Evolutionary conservation across 1,140 invertebrate species (phyloP).

Genomic region (Cyrtorhinus lividipennis): DNA sequence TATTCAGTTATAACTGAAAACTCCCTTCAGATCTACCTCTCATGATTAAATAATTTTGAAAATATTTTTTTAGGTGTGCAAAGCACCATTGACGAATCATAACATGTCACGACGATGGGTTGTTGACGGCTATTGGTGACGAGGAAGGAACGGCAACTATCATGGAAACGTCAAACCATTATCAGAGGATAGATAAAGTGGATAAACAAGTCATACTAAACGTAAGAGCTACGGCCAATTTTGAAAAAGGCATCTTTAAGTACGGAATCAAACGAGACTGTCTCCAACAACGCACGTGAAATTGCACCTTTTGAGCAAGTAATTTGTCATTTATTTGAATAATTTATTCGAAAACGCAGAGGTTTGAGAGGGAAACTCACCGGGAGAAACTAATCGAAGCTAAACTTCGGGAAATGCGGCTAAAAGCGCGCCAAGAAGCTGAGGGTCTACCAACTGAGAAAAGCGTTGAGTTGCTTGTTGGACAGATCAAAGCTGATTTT

Average conservation of each 20-base stretch:
- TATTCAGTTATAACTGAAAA: no score
- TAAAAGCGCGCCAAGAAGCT: conserved; percentile 11
- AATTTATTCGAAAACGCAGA: not conserved
- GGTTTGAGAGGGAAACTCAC: conserved; percentile 11
- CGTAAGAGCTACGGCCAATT: not conserved
- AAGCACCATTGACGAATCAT: conserved; percentile 3
- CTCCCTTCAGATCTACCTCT: no score
- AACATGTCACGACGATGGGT: conserved; percentile 1
- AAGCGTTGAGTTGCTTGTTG: not conserved
- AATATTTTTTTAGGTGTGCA: not conserved
- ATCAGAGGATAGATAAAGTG: not conserved
- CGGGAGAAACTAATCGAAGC: conserved; percentile 18
- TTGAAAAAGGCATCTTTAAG: not conserved
- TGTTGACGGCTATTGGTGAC: not conserved
- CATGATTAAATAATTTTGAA: no score
- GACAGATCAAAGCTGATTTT: not conserved
- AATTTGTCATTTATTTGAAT: no score
- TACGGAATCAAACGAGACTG: no score
- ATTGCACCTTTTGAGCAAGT: no score
- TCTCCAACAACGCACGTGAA: no score
- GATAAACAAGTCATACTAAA: conserved; percentile 1
- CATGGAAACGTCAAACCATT: conserved; percentile 7
- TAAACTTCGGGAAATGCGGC: conserved; percentile 13
- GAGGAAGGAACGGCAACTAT: conserved; percentile 1
- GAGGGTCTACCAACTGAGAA: not conserved